A percentile compares a stretch with the other conserved stretches of the same genome.
These are phyloP conservation scores for Tragelaphus eurycerus DNA, from an alignment of 2,797 vertebrate genomes.

Conservation along the genomic window DNA sequence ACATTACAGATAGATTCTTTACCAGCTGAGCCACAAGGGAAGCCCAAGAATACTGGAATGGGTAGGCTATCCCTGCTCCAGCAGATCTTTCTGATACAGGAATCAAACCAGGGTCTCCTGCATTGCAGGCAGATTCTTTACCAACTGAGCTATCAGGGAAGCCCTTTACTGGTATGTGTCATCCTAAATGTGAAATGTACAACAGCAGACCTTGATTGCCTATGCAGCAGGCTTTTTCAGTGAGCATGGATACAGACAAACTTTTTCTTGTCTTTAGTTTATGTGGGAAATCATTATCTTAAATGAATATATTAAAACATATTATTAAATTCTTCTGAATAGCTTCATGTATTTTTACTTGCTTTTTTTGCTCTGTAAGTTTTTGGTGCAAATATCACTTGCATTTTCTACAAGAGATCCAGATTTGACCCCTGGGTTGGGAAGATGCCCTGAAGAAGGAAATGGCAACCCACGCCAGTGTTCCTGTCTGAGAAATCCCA, in stretches of 20 bases:
- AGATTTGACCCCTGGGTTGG: not conserved
- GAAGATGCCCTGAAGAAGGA: not conserved
- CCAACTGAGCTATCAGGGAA: not conserved
- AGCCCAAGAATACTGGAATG: not conserved
- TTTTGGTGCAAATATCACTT: not conserved
- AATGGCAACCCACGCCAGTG: not conserved
- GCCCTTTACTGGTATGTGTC: not conserved
- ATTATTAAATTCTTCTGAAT: constrained; percentile 1
- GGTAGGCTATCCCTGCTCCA: not conserved
- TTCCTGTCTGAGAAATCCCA: not conserved
- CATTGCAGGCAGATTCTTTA: not conserved
- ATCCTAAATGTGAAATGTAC: constrained; percentile 26
- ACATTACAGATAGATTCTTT: not conserved
- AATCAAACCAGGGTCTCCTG: not conserved
- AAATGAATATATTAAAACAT: not conserved
- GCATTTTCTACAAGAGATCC: not conserved
- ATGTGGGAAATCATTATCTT: not conserved
- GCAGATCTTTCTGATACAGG: not conserved
- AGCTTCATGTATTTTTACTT: not conserved
- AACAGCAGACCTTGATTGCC: not conserved
- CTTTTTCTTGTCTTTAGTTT: not conserved
- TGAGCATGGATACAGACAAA: not conserved
- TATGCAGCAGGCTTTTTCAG: not conserved
- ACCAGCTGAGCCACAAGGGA: not conserved
- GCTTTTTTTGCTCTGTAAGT: not conserved